Percentiles rank a stretch among this genome's conserved stretches.
Evolutionary conservation across 1,140 invertebrate species (phyloP).

Genomic region (Anoplolepis gracilipes): DNA sequence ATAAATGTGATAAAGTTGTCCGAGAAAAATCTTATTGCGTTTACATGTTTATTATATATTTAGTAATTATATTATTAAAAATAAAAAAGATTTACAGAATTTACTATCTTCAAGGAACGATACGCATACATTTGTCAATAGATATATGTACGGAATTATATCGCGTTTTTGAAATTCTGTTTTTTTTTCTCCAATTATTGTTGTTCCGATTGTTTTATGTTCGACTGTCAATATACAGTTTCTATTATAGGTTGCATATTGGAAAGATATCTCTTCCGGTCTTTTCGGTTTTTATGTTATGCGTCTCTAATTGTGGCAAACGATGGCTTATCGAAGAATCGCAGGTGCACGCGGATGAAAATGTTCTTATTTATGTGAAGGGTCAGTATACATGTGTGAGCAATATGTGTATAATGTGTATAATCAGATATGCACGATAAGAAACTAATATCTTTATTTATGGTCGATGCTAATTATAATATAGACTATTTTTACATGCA

Average conservation of each 20-base stretch:
- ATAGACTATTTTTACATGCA: no score
- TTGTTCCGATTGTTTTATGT: conserved; percentile 70
- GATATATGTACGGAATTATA: conserved; percentile 26
- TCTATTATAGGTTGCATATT: conserved; percentile 61
- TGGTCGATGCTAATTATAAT: background rate
- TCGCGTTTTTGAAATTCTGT: conserved; percentile 26
- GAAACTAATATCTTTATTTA: background rate
- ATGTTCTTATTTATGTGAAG: background rate
- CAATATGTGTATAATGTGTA: background rate
- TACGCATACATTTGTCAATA: background rate
- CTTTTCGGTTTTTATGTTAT: conserved; percentile 60
- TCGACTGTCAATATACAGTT: conserved; percentile 75
- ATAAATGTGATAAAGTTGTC: background rate
- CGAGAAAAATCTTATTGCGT: background rate
- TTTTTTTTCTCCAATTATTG: conserved; percentile 63
- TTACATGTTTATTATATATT: background rate
- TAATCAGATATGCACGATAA: conserved; percentile 15
- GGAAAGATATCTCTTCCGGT: conserved; percentile 76
- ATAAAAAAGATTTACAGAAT: conserved; percentile 24
- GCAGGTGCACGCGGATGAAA: conserved; percentile 53
- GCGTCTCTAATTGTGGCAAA: conserved; percentile 48
- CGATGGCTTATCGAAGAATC: conserved; percentile 60
- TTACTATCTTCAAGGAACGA: conserved; percentile 30
- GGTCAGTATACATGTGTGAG: background rate
- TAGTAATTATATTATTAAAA: background rate